Percentiles rank a stretch among this genome's conserved stretches.
Conservation (phyloP, 2,888 invertebrate genomes). For the Eilema depressum region DNA sequence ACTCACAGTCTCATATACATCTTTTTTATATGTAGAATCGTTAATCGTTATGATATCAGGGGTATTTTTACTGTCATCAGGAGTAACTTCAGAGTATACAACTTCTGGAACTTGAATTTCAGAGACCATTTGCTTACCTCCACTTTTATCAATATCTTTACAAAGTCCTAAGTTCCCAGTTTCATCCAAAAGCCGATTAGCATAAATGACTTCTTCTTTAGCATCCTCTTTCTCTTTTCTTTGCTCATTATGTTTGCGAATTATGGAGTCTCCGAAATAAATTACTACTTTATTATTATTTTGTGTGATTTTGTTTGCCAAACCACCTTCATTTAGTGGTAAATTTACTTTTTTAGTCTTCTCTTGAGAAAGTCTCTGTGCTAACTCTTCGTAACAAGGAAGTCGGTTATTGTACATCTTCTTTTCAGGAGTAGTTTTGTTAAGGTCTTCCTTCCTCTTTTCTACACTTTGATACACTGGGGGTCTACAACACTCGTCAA, state of each 20-base stretch:
- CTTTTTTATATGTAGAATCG: constrained; percentile 79
- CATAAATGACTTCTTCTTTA: constrained; percentile 80
- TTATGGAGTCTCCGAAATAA: constrained; percentile 90
- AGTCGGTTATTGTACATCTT: constrained; percentile 76
- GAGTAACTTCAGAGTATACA: constrained; percentile 79
- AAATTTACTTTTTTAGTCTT: constrained; percentile 79
- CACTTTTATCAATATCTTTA: constrained; percentile 72
- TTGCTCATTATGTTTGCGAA: constrained; percentile 81
- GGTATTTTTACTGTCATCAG: constrained; percentile 60
- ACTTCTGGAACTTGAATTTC: constrained; percentile 80
- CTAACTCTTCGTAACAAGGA: constrained; percentile 83
- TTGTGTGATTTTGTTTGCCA: constrained; percentile 82
- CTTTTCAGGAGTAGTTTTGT: constrained; percentile 68
- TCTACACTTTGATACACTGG: constrained; percentile 83
- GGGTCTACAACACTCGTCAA: constrained; percentile 78
- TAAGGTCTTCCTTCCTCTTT: constrained; percentile 72
- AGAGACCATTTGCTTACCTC: constrained; percentile 71
- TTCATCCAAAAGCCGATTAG: constrained; percentile 74
- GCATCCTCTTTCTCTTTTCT: constrained; percentile 66
- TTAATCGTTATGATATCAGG: constrained; percentile 71
- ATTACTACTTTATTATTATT: constrained; percentile 90
- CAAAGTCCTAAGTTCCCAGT: constrained; percentile 69
- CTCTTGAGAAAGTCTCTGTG: constrained; percentile 80
- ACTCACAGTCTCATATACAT: constrained; percentile 74
- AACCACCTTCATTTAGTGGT: constrained; percentile 64